phyloP scores from a whole-genome alignment of 2,797 vertebrate species.

The Cryptoprocta ferox region DNA sequence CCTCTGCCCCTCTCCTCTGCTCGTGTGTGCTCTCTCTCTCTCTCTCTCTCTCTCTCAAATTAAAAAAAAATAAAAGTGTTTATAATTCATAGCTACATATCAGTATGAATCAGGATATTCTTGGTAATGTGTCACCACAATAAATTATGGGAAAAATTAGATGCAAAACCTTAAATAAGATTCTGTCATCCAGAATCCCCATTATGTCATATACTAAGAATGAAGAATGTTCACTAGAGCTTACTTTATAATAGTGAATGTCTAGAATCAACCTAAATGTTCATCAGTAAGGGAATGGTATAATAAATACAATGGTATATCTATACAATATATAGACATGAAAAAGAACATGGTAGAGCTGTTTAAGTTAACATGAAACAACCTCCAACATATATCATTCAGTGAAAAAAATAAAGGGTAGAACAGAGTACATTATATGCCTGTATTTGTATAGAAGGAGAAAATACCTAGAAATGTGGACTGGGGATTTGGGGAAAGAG shows the following conservation, averaged over 20 bases:
- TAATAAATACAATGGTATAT: neutral
- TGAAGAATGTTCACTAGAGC: conserved; percentile 5
- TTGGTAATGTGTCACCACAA: neutral
- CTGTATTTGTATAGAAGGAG: neutral
- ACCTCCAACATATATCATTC: neutral
- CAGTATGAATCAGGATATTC: neutral
- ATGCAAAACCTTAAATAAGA: conserved; percentile 22
- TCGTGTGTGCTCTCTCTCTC: no score
- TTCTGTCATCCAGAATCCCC: neutral
- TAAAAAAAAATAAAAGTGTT: neutral
- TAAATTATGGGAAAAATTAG: neutral
- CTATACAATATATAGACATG: neutral
- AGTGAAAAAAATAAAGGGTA: neutral
- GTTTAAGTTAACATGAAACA: neutral
- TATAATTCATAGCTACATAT: neutral
- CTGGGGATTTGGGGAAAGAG: neutral
- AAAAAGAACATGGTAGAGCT: neutral
- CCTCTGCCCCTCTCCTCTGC: no score
- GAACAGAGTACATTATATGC: neutral
- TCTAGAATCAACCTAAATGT: neutral
- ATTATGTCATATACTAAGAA: neutral
- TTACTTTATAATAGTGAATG: neutral
- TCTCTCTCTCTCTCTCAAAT: no score
- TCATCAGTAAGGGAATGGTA: neutral
- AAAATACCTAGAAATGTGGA: neutral